Base-by-base conservation (phyloP, 2,888 invertebrate genomes). In the Zaprionus lineosus region DNA sequence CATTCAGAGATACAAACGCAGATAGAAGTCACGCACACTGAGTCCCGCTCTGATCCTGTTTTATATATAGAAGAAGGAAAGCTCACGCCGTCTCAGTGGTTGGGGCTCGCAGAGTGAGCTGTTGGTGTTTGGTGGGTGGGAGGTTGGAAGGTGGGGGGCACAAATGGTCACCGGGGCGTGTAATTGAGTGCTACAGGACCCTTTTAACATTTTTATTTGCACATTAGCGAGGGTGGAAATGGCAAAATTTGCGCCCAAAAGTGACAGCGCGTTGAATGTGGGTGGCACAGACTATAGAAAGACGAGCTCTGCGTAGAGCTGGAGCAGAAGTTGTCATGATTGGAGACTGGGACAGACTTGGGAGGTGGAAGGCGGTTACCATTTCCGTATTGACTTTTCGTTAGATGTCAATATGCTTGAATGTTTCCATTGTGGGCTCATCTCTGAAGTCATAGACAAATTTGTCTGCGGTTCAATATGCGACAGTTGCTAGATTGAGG, bases 121-220 rank as follows among this genome's bases (percentile, higher is more conserved):
- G 3, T 5, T 3, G 21, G 26, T 44, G 12, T 14, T 9, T 18
- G 19, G 24, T 0, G 44, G 8, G 7, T 3, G n/a, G 18, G 1
- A 2, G 41, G 7, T 1, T 11, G 9, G 12, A 18, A 15, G 1
- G 2, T 4, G 7, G 1, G 7, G 18, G n/a, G 24, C 26, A 71
- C 73, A 69, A 69, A 82, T 89, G 89, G 89, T 89, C 90, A 89
- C 88, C 88, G 83, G 88, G 89, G 89, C 89, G 89, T 89, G 88
- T 89, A 89, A 89, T 89, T 90, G 89, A 89, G 90, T 89, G 89
- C 89, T 89, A 89, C 89, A 89, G 89, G 88, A 88, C 87, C 88
- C 88, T 88, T 89, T 90, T 90, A 89, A 90, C 89, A 88, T 88
- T 89, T 89, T 89, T 89, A 89, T 89, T 89, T 89, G 89, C 89